These are phyloP conservation scores for Barypeithes pellucidus DNA, from an alignment of 2,888 invertebrate species.

Conservation along the genomic window DNA sequence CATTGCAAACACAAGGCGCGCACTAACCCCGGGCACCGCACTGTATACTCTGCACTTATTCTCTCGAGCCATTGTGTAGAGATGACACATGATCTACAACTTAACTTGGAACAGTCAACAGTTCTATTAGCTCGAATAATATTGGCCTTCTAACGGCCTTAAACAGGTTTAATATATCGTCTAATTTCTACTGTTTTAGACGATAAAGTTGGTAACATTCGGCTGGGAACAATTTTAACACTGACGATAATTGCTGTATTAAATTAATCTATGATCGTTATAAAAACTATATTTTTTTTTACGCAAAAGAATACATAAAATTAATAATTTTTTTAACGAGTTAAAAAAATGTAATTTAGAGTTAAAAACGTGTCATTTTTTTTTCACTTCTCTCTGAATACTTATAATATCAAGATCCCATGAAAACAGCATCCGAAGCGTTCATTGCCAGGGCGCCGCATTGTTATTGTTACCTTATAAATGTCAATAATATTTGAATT, in stretches of 20 bases:
- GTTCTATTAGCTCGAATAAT: conserved; percentile 53
- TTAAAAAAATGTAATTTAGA: too few species aligned
- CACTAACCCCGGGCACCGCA: conserved; percentile 56
- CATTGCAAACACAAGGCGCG: conserved; percentile 69
- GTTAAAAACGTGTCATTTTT: too few species aligned
- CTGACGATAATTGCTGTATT: conserved; percentile 44
- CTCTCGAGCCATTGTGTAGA: conserved; percentile 60
- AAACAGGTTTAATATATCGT: conserved; percentile 52
- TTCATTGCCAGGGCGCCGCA: too few species aligned
- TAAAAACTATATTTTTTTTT: too few species aligned
- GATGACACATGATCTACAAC: conserved; percentile 65
- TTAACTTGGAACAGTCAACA: conserved; percentile 56
- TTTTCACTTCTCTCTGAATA: too few species aligned
- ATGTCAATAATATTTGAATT: too few species aligned
- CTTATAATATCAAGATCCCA: too few species aligned
- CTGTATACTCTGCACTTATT: conserved; percentile 50
- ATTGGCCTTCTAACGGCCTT: conserved; percentile 49
- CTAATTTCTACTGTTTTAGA: conserved; percentile 45
- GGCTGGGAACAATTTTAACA: conserved; percentile 44
- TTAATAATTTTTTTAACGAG: too few species aligned
- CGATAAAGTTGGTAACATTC: conserved; percentile 53
- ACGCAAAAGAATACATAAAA: too few species aligned
- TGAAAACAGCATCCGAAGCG: too few species aligned
- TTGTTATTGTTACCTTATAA: too few species aligned
- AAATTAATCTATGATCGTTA: conserved; percentile 30